phyloP scores from a whole-genome alignment of 2,113 vertebrate genomes.

The Diphyllodes magnificus region DNA sequence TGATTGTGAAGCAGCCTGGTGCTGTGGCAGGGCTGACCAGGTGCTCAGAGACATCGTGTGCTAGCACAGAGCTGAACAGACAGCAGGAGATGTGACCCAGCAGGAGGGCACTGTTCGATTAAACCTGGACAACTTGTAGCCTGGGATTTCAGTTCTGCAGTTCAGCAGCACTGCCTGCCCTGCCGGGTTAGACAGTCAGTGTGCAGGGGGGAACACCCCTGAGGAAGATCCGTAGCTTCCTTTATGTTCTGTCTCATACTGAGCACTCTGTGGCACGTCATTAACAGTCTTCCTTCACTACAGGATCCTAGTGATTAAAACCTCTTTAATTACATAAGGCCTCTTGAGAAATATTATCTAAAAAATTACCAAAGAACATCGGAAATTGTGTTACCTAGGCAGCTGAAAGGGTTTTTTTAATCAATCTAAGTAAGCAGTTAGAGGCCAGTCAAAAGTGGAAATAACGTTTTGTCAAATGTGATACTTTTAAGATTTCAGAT shows the following conservation, averaged over 20 bases:
- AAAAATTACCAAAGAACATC: not conserved
- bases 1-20: not conserved
- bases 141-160: not conserved
- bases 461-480: not conserved
- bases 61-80: not conserved
- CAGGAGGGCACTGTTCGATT: not conserved
- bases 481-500: not conserved
- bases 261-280: not conserved
- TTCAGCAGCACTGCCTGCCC: not conserved
- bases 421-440: not conserved
- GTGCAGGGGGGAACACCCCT: not conserved
- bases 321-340: not conserved
- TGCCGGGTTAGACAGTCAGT: not conserved
- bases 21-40: not conserved
- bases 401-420: not conserved
- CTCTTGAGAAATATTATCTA: not conserved
- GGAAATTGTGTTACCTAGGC: not conserved
- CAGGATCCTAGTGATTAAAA: not conserved
- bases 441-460: not conserved
- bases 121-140: not conserved
- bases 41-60: not conserved
- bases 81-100: not conserved
- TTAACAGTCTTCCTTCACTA: not conserved
- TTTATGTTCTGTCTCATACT: fast-evolving
- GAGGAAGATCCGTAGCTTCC: not conserved